Conservation (phyloP, 2,797 vertebrate genomes). For the Mallotus villosus region DNA sequence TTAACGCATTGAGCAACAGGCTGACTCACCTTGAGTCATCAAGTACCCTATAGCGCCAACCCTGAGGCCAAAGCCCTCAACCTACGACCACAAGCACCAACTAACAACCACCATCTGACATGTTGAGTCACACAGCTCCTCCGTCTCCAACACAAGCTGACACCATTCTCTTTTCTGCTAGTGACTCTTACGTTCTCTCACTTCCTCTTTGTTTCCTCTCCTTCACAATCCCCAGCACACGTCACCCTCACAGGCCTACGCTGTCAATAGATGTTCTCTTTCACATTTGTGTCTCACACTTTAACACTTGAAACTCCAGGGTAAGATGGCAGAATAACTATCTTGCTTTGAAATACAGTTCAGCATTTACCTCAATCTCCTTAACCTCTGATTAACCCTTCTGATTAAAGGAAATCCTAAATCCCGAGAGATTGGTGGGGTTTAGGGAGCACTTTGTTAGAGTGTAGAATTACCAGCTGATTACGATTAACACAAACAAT, state of each 20-base stretch:
- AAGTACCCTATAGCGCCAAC: neutral
- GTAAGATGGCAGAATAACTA: too few relatives aligned
- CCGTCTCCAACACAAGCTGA: constrained; percentile 43
- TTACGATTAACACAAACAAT: constrained; percentile 59
- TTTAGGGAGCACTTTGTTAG: constrained; percentile 12
- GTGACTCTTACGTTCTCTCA: constrained; percentile 10
- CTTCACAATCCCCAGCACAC: neutral
- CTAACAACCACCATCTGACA: neutral
- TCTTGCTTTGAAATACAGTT: constrained; percentile 54
- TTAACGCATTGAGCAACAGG: too few relatives aligned
- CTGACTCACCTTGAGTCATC: too few relatives aligned
- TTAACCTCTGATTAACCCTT: constrained; percentile 30
- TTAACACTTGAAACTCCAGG: too few relatives aligned
- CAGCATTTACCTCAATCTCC: constrained; percentile 37
- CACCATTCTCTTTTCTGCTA: constrained; percentile 41
- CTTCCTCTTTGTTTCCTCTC: constrained; percentile 34
- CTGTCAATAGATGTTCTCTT: too few relatives aligned
- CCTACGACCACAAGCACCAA: neutral
- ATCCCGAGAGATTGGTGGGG: constrained; percentile 4
- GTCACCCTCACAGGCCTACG: too few relatives aligned
- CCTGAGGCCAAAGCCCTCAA: neutral
- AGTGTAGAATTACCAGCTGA: constrained; percentile 48
- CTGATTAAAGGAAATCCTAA: constrained; percentile 16
- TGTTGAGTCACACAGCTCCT: constrained; percentile 53
- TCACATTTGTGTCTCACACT: too few relatives aligned